Percentiles rank a stretch among this genome's conserved stretches.
phyloP scores from a whole-genome alignment of 2,797 vertebrate genomes.

The Parauchenoglanis ngamensis region DNA sequence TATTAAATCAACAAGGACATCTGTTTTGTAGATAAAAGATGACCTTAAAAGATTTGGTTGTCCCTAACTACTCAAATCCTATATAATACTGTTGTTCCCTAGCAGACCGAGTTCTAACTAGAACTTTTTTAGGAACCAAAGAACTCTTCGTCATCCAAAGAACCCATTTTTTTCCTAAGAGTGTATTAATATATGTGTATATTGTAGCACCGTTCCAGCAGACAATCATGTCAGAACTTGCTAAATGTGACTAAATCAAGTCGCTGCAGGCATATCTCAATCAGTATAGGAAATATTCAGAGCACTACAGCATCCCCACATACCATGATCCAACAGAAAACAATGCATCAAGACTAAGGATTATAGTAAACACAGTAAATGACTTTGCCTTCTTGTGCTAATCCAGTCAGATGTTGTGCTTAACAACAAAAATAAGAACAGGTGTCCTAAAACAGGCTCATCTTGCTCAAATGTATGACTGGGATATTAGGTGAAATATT shows the following conservation, averaged over 20 bases:
- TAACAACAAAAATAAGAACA: neutral
- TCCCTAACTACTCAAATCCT: neutral
- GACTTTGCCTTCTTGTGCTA: neutral
- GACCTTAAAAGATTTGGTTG: neutral
- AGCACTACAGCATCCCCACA: neutral
- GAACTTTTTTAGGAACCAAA: neutral
- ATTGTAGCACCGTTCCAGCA: neutral
- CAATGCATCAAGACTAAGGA: neutral
- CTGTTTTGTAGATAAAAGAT: neutral
- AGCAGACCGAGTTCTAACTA: neutral
- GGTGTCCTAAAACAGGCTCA: neutral
- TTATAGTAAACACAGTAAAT: constrained; percentile 10
- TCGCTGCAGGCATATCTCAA: neutral
- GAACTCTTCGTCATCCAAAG: neutral
- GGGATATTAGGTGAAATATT: neutral
- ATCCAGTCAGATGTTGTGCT: neutral
- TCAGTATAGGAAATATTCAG: constrained; percentile 14
- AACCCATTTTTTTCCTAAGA: neutral
- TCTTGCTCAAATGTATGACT: neutral
- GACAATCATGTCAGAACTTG: neutral
- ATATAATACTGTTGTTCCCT: neutral
- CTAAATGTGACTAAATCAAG: constrained; percentile 1
- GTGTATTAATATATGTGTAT: neutral
- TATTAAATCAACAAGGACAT: neutral
- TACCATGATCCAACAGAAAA: neutral